Conservation (phyloP, 2,888 invertebrate genomes). For the Ochropleura plecta region DNA sequence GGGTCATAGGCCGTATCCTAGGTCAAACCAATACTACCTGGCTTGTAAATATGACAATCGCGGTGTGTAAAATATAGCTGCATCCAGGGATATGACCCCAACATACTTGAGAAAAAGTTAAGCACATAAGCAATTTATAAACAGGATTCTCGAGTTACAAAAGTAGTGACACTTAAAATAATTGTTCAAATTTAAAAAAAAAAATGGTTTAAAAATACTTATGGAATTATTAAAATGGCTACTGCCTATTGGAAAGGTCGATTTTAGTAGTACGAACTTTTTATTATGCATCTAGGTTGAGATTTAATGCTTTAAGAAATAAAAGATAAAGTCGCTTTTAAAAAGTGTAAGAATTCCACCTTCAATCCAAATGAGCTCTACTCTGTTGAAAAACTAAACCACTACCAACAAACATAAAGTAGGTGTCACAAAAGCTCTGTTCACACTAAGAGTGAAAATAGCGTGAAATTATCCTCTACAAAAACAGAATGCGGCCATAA, state of each 20-base stretch:
- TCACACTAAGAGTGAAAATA: conserved; percentile 47
- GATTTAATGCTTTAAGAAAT: background rate
- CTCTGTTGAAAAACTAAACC: conserved; percentile 21
- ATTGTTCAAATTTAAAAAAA: background rate
- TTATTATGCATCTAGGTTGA: background rate
- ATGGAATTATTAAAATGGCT: background rate
- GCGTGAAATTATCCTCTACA: conserved; percentile 55
- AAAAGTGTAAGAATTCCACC: background rate
- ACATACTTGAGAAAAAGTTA: background rate
- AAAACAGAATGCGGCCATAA: conserved; percentile 57
- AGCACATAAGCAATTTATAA: background rate
- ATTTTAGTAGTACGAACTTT: background rate
- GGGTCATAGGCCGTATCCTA: too few relatives aligned
- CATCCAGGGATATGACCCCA: background rate
- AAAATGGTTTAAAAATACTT: background rate
- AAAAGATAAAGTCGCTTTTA: background rate
- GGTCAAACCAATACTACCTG: background rate
- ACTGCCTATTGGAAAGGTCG: background rate
- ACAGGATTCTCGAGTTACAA: background rate
- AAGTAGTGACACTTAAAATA: background rate
- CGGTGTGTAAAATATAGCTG: background rate
- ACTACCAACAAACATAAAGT: conserved; percentile 20
- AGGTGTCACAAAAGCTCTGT: conserved; percentile 33
- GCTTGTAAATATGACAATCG: background rate
- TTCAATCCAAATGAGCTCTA: conserved; percentile 5